Evolutionary conservation across 2,113 vertebrate species (phyloP).

Genomic region (Sciurus niger): DNA sequence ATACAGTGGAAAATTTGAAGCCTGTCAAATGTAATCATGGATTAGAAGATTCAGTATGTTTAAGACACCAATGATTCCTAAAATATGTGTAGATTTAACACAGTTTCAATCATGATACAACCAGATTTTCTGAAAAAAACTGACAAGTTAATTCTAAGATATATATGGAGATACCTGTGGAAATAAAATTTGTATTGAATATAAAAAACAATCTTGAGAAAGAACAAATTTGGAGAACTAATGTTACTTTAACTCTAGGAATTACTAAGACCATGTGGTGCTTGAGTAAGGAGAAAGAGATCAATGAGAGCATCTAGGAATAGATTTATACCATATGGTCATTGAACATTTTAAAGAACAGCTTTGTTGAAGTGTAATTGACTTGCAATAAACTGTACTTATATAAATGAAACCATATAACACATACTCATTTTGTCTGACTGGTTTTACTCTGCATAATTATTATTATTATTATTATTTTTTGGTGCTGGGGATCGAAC

Average conservation of each 20-base stretch:
- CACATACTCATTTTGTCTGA: not conserved
- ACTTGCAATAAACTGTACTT: not conserved
- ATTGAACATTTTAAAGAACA: not conserved
- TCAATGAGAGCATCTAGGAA: not conserved
- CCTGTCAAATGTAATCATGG: no score
- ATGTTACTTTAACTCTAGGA: not conserved
- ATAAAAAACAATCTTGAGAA: not conserved
- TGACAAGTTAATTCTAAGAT: not conserved
- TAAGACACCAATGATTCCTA: not conserved
- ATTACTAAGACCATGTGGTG: not conserved
- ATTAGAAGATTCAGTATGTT: not conserved
- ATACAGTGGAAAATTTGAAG: not conserved
- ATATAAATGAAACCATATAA: not conserved
- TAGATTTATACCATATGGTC: no score
- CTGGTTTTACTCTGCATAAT: not conserved
- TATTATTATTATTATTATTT: not conserved
- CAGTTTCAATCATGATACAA: not conserved
- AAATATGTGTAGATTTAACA: not conserved
- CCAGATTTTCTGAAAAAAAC: not conserved
- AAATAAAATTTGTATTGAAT: not conserved
- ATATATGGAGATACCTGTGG: not conserved
- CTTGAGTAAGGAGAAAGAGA: not conserved
- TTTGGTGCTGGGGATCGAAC: no score
- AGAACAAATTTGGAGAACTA: not conserved
- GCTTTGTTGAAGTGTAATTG: not conserved